Base-by-base conservation (phyloP, 1,140 invertebrate species). In the Dryas iulia region DNA sequence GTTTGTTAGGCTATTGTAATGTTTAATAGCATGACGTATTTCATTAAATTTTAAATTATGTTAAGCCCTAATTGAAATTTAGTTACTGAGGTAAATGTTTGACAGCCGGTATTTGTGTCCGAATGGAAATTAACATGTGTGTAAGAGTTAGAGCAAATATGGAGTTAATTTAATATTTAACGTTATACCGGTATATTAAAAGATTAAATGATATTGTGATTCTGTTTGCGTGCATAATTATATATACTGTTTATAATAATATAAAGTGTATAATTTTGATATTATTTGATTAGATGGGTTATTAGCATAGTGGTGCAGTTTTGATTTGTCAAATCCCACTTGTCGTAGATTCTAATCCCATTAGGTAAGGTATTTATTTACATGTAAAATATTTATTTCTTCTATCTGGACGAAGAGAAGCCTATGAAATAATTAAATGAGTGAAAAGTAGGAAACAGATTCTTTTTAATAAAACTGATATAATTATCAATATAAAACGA, bases 31-130 rank as follows among this genome's bases (percentile, higher is more conserved):
- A 12, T 35, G 30, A 39, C 54, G 57, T 66, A 28, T 66, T 66
- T 35, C 64, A 59, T 59, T 66, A 58, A 66, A 59, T 58, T 58
- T 66, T 66, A 66, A 66, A 59, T 66, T 30, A 66, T 33, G 26
- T 66, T 57, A 21, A 39, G 18, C n/a, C 21, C 57, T 59, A 58
- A 66, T 66, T 66, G 63, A 66, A 58, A 58, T 59, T 59, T 66
- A 59, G 62, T 57, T 58, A n/a, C 54, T 14, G 23, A 59, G 30
- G 56, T 58, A 59, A 58, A 66, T 56, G 56, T 58, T 31, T 59
- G 57, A 59, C 28, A 33, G 14, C 11, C 18, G 28, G 26, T 59
- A 11, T 59, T 59, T 59, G 57, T 59, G 11, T 59, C 30, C 30
- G 28, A 31, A 59, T 59, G 28, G 10, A 33, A n/a, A 33, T 59